Evolutionary conservation across 2,888 invertebrate species (phyloP), one percentile per base, ranked within the genome.

Genomic region (Ophioninae sp.): DNA sequence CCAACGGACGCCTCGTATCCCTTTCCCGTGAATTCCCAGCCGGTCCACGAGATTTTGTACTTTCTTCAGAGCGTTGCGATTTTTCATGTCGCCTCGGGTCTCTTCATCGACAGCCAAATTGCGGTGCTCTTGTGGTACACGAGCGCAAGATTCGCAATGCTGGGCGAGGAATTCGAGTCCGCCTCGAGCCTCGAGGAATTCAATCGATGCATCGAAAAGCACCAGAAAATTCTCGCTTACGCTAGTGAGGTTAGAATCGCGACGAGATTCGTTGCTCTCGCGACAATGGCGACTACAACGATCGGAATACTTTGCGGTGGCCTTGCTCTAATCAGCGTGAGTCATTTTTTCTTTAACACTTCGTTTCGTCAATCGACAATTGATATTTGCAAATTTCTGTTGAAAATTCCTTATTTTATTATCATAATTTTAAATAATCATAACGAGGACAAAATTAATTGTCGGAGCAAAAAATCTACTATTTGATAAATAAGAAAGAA

Each of bases 1-100:
- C 91, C 91, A 10, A 87, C 88, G 0, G 86, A 88, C 59, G 85
- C 87, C 0, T 85, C 86, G 51, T 92, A 90, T 85, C 91, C 91
- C 17, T 91, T 91, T 79, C 30, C 83, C 0, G 82, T 88, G 0
- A 78, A 89, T 20, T 17, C 79, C 41, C 72, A 79, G 56, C 81
- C 84, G 0, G 13, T 87, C 0, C 74, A 78, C n/a, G 80, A 74
- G 51, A 39, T 86, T 5, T 61, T 91, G 1, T 91, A 89, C 58
- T 1, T 86, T 0, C 85, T 86, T 6, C 90, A 91, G 61, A 20
- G 67, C 2, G 0, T 91, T 2, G 85, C 83, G 0, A 85, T 89
- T 20, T 83, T 87, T 17, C 89, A 91, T 73, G 81, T 87, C 13
- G 86, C 85, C 22, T 79, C 87, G 0, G 80, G 85, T 8, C 83